phyloP scores from a whole-genome alignment of 2,113 vertebrate genomes.

The Hiodon tergisus region DNA sequence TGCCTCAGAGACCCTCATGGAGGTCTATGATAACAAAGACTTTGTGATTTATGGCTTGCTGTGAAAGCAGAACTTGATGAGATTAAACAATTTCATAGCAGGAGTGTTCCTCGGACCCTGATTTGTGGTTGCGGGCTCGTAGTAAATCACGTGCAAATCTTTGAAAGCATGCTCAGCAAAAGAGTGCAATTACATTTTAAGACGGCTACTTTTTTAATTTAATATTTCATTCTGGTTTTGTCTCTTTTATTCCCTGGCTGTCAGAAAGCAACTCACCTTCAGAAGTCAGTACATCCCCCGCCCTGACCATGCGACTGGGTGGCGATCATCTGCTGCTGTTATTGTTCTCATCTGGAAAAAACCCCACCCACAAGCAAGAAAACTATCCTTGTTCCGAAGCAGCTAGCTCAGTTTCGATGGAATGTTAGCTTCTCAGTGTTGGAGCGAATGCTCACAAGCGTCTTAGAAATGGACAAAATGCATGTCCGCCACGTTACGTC shows the following conservation, averaged over 20 bases:
- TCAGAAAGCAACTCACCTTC: too few relatives aligned
- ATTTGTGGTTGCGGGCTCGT: constrained; percentile 96
- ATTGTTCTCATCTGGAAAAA: too few relatives aligned
- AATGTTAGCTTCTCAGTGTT: too few relatives aligned
- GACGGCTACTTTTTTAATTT: constrained; percentile 99
- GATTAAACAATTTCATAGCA: constrained; percentile 99
- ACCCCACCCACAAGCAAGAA: too few relatives aligned
- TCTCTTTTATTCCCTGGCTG: constrained; percentile 84
- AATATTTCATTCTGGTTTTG: constrained; percentile 86
- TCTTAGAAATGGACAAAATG: too few relatives aligned
- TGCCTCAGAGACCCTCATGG: constrained; percentile 98
- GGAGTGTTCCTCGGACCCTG: constrained; percentile 98
- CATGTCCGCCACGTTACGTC: too few relatives aligned
- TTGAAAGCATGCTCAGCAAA: constrained; percentile 98
- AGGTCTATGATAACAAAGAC: constrained; percentile 99
- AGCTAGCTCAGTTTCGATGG: too few relatives aligned
- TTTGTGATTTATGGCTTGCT: constrained; percentile 99
- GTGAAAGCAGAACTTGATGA: constrained; percentile 99
- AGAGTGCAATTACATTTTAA: constrained; percentile 99
- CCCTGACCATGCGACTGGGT: too few relatives aligned
- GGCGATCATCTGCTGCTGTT: too few relatives aligned
- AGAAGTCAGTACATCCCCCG: too few relatives aligned
- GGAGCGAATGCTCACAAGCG: too few relatives aligned
- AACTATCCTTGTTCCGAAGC: too few relatives aligned
- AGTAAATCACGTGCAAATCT: constrained; percentile 99